Conservation (phyloP, 2,797 vertebrate species). For the Semaprochilodus insignis region DNA sequence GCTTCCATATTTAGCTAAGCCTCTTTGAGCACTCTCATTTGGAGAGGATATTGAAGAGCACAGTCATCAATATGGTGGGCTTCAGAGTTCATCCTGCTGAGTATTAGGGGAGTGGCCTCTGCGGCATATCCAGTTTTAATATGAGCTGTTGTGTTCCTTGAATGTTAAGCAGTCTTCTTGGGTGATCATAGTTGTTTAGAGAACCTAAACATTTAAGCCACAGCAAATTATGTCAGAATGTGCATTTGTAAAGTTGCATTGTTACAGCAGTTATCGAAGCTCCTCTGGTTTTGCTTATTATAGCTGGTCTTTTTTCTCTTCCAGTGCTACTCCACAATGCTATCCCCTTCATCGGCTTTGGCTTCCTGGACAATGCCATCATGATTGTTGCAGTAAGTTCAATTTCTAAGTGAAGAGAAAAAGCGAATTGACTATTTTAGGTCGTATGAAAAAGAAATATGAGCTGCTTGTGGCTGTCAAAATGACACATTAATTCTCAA, state of each 20-base stretch:
- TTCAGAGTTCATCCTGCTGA: background rate
- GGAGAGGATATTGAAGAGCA: background rate
- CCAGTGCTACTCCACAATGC: constrained; percentile 89
- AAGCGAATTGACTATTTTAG: background rate
- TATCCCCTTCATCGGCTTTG: constrained; percentile 87
- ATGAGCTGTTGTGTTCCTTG: background rate
- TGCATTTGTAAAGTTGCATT: background rate
- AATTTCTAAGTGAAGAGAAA: background rate
- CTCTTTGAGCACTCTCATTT: background rate
- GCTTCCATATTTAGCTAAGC: background rate
- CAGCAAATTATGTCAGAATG: background rate
- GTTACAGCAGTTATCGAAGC: background rate
- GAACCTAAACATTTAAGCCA: background rate
- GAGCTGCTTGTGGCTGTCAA: background rate
- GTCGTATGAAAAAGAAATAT: background rate
- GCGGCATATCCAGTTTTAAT: background rate
- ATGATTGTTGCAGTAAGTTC: constrained; percentile 89
- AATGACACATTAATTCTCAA: background rate
- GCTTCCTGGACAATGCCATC: constrained; percentile 90
- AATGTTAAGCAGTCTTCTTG: background rate
- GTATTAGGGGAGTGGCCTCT: background rate
- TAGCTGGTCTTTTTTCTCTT: constrained; percentile 61
- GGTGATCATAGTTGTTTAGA: too few relatives aligned
- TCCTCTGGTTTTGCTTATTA: background rate
- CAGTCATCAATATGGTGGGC: background rate